These are phyloP conservation scores for Copsychus sechellarum DNA, from an alignment of 2,113 vertebrate species.

Conservation along the genomic window DNA sequence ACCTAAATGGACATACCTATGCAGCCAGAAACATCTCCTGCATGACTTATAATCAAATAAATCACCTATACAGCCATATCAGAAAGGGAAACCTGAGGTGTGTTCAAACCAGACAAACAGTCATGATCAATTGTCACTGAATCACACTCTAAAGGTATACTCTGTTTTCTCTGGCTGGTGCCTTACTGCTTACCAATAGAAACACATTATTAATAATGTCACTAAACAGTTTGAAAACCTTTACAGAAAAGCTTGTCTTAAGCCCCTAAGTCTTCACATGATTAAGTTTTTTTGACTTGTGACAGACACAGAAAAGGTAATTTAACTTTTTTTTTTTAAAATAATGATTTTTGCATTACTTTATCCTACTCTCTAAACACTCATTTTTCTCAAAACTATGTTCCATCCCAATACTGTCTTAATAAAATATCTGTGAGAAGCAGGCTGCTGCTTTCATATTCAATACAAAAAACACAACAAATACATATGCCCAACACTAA, in stretches of 20 bases:
- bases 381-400: neutral
- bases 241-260: neutral
- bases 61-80: neutral
- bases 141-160: neutral
- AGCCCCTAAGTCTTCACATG: neutral
- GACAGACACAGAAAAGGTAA: neutral
- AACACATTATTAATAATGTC: neutral
- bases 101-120: neutral
- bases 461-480: neutral
- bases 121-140: neutral
- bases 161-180: neutral
- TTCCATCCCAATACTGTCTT: neutral
- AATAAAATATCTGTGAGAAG: neutral
- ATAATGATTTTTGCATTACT: neutral
- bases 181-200: neutral
- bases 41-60: neutral
- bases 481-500: neutral
- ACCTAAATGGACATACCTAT: neutral
- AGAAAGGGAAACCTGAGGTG: neutral
- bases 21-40: neutral
- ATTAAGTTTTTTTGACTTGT: neutral
- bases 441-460: neutral
- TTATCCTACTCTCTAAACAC: neutral
- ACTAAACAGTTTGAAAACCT: neutral
- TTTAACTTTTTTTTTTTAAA: neutral